Evolutionary conservation across 2,797 vertebrate species (phyloP).

Genomic region (Pseudochirops corinnae): DNA sequence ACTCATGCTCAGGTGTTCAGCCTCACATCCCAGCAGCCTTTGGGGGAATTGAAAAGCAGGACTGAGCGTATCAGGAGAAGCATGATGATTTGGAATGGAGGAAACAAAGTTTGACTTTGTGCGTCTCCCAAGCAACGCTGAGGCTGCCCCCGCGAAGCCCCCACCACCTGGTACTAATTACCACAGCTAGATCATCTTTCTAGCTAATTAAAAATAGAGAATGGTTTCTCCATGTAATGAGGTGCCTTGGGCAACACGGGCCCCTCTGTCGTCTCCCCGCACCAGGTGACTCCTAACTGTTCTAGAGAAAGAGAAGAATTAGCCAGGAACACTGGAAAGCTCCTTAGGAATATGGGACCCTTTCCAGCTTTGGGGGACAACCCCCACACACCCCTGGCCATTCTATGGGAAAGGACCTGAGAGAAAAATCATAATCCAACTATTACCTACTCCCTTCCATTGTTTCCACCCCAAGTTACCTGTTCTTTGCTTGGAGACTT

Average conservation of each 20-base stretch:
- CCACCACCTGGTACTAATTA: constrained; percentile 74
- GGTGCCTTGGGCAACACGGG: neutral
- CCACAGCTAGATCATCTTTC: constrained; percentile 66
- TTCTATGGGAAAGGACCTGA: neutral
- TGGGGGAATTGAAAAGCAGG: neutral
- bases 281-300: neutral
- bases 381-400: neutral
- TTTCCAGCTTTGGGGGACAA: neutral
- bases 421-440: neutral
- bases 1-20: neutral
- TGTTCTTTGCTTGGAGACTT: neutral
- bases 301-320: neutral
- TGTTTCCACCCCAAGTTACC: neutral
- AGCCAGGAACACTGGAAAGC: neutral
- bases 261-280: neutral
- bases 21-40: neutral
- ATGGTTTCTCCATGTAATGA: constrained; percentile 57
- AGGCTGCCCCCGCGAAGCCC: constrained; percentile 75
- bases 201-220: constrained; percentile 77
- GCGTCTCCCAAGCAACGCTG: constrained; percentile 58
- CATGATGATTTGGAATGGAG: neutral
- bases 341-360: neutral
- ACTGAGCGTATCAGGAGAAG: neutral
- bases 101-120: neutral
- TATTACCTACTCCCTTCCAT: neutral